Evolutionary conservation across 2,113 vertebrate species (phyloP), one percentile per base, ranked within the genome.

Genomic region (Herpailurus yagouaroundi): DNA sequence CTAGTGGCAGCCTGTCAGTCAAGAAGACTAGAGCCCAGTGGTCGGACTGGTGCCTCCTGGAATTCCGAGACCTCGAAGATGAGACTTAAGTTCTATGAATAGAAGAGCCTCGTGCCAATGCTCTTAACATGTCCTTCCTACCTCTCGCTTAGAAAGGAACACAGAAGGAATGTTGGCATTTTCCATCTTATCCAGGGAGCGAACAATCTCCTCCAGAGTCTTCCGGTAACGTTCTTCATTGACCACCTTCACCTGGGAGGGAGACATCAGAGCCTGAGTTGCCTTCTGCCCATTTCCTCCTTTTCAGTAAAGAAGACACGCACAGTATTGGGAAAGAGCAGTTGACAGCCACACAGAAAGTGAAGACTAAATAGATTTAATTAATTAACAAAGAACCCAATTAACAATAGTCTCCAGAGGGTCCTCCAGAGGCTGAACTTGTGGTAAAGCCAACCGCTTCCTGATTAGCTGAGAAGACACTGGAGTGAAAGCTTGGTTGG

Each of bases 101-200:
- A 73, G 63, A 88, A 76, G 68, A 76, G 25, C 71, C 41, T 27
- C 31, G n/a, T 36, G n/a, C 41, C 45, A 79, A 71, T 84, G 71
- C 38, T 36, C 12, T 79, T 27, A 64, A 25, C 36, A 81, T 36
- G 27, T 77, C 95, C 57, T 69, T 29, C 97, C 96, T 98, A 99
- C 99, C 99, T 99, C 99, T 97, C 98, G 98, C 89, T 98, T 98
- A 73, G 99, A 99, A 27, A 99, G 98, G 0, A 99, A 98, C 86
- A 99, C 99, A 0, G 99, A 99, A 31, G 99, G 99, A 97, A 99
- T 99, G 97, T 99, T 99, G 94, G 99, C 99, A 23, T 99, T 99
- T 98, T 99, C 99, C 99, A 99, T 98, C 98, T 99, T 99, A 93
- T 99, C 99, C 96, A 99, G 98, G 69, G 99, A 99, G 55, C 99